Evolutionary conservation across 2,888 invertebrate species (phyloP), one percentile per base, ranked within the genome.

Genomic region (Graphium colonna): DNA sequence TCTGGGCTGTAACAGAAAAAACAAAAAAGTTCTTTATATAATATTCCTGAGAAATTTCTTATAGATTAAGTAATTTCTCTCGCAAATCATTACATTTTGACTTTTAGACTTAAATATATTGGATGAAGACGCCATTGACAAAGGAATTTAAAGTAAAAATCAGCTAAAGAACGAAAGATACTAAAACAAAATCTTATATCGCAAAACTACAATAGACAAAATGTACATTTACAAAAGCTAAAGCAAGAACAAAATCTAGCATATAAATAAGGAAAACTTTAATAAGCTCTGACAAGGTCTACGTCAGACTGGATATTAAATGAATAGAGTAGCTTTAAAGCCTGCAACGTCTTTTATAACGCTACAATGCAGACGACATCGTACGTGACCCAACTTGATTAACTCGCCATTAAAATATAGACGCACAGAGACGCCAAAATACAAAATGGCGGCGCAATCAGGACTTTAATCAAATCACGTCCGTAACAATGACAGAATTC

Each of bases 401-500:
- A 50, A 33, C 49, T 44, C 39, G 42, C 21, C 45, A 54, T 54
- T 50, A 54, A 50, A 54, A 54, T 46, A 54, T 45, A 41, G 36
- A 54, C 28, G 50, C 45, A 46, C 52, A 47, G 52, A 60, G 56
- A 57, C 58, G 57, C 46, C 42, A 43, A 52, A 48, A 43, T 28
- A 52, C 58, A 58, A 60, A 50, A 31, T 12, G 9, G 47, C 15
- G 42, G 12, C 28, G 39, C 44, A 60, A 51, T 57, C 56, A 52
- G 54, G 56, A 54, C 10, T 47, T 61, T 62, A 67, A 67, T 70
- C 67, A 68, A 67, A 61, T 62, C 58, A 55, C 41, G 46, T 53
- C 56, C 57, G 42, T 55, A 60, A 69, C 73, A 76, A 72, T 69
- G 64, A 58, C 62, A 56, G 57, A 64, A 66, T 67, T 64, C 69